Evolutionary conservation across 2,888 invertebrate species (phyloP), one percentile per base, ranked within the genome.

Genomic region (Drosophila mimetica): DNA sequence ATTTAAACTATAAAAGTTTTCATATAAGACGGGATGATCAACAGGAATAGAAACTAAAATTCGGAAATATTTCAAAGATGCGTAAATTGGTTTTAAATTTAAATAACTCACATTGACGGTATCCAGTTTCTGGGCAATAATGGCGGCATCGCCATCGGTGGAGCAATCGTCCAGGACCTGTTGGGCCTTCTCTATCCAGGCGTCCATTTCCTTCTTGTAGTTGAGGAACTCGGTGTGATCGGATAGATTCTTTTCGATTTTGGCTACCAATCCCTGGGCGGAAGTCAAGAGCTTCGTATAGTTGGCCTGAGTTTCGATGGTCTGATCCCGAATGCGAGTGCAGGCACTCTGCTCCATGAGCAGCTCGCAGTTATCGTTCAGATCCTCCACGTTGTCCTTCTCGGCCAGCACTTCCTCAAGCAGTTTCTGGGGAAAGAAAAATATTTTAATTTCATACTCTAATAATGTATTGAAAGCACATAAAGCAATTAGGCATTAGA

Each of bases 151-250:
- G 5, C 97, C 97, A 47, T 95, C 95, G 39, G 96, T 96, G 61
- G 95, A 93, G 79, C 97, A 97, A 74, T 96, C 96, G 86, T 96
- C 95, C 0, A 98, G 94, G 4, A 96, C 95, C 30, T 96, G 95
- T 78, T 96, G 95, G 28, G 97, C 96, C 36, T 95, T 94, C 60
- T 95, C 94, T 25, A 97, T 92, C 98, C 98, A 98, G 65, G 94
- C 93, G 75, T 96, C 95, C 79, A 98, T 93, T 81, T 96, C 96
- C 67, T 95, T 94, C 88, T 97, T 97, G 16, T 96, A 96, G 83
- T 96, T 96, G 7, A 97, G 93, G 91, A 98, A 97, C 89, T 98
- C 97, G 0, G 96, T 97, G 88, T 97, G 97, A 90, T 98, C 97
- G 0, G 96, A 96, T 0, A 98, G 92, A 90, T 96, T 97, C 92